Percentiles rank a stretch among this genome's conserved stretches.
phyloP scores from a whole-genome alignment of 1,140 invertebrate species.

The Lerema accius region DNA sequence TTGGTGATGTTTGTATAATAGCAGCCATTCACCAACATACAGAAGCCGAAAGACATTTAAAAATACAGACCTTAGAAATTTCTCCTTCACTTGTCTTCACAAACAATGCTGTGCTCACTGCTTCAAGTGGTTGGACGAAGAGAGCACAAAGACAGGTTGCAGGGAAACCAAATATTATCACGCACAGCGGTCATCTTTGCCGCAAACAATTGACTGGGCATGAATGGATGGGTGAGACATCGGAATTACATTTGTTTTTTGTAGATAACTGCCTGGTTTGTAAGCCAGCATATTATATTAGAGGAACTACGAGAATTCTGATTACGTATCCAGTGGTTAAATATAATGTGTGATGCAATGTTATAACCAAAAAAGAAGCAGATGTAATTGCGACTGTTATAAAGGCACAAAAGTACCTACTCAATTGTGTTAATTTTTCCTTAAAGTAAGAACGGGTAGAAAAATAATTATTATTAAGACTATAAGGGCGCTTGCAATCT shows the following conservation, averaged over 20 bases:
- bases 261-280: background rate
- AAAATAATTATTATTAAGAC: no score
- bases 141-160: constrained; percentile 65
- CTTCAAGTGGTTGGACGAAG: constrained; percentile 70
- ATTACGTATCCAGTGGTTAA: no score
- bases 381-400: no score
- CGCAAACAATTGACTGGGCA: constrained; percentile 51
- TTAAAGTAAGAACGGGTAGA: no score
- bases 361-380: no score
- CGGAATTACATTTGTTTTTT: constrained; percentile 37
- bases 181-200: constrained; percentile 59
- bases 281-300: background rate
- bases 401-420: no score
- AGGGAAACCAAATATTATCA: constrained; percentile 78
- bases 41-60: constrained; percentile 71
- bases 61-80: constrained; percentile 71
- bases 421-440: no score
- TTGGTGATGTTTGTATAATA: constrained; percentile 71
- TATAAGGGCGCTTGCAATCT: no score
- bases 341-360: background rate
- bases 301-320: background rate
- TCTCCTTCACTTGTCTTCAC: constrained; percentile 66
- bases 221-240: constrained; percentile 45
- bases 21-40: constrained; percentile 70
- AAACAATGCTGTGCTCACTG: constrained; percentile 63